Conservation (phyloP, 2,888 invertebrate species). For the Autographa gamma region DNA sequence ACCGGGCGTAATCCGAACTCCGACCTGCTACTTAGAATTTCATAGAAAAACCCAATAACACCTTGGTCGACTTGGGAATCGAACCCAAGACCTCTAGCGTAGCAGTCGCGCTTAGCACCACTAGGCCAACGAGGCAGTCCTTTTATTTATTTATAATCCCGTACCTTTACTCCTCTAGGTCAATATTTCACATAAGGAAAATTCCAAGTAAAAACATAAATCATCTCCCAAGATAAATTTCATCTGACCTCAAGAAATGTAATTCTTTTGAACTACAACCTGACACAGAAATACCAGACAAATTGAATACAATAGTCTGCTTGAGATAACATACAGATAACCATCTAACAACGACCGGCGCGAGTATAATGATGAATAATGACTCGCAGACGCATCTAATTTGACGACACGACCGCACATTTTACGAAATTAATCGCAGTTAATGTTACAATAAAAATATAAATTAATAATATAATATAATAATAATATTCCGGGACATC, state of each 20-base stretch:
- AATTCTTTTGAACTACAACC: slow-evolving; percentile 35
- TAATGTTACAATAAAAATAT: slow-evolving; percentile 21
- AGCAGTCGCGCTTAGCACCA: too few relatives aligned
- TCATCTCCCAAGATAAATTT: neutral
- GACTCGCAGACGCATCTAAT: slow-evolving; percentile 48
- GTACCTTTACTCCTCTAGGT: too few relatives aligned
- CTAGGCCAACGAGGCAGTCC: too few relatives aligned
- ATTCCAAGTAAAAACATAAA: neutral
- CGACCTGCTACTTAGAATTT: too few relatives aligned
- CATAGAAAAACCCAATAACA: too few relatives aligned
- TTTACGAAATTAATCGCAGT: slow-evolving; percentile 27
- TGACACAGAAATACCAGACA: slow-evolving; percentile 34
- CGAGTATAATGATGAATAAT: slow-evolving; percentile 57
- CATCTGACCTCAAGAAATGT: neutral
- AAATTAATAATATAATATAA: too few relatives aligned
- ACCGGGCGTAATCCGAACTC: too few relatives aligned
- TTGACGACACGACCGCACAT: slow-evolving; percentile 47
- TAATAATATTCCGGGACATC: too few relatives aligned
- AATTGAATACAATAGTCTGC: slow-evolving; percentile 44
- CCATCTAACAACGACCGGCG: slow-evolving; percentile 45
- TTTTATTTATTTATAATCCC: too few relatives aligned
- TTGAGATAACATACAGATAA: slow-evolving; percentile 57
- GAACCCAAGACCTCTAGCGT: too few relatives aligned
- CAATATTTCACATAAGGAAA: too few relatives aligned
- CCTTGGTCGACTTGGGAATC: too few relatives aligned